A percentile compares a stretch with the other conserved stretches of the same genome.
Evolutionary conservation across 1,140 invertebrate genomes (phyloP).

Genomic region (Teleogryllus occipitalis): DNA sequence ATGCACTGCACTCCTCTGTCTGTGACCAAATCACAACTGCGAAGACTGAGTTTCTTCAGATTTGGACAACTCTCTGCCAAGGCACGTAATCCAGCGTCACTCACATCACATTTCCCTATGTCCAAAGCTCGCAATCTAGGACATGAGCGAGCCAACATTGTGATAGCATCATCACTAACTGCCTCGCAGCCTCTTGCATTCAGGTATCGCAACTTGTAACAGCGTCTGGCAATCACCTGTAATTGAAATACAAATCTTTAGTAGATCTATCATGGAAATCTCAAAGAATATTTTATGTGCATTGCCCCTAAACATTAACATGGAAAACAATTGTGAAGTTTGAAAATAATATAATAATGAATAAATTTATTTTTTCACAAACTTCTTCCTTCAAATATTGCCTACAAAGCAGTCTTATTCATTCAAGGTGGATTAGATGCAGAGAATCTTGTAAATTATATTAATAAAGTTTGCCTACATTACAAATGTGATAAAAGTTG

Average conservation of each 20-base stretch:
- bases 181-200: constrained; percentile 87
- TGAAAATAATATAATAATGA: no score
- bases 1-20: constrained; percentile 78
- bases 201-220: constrained; percentile 81
- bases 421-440: no score
- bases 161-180: constrained; percentile 80
- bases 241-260: background rate
- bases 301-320: no score
- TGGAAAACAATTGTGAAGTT: no score
- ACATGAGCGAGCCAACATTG: constrained; percentile 72
- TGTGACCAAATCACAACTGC: constrained; percentile 81
- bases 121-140: constrained; percentile 75
- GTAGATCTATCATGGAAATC: no score
- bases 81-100: constrained; percentile 73
- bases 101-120: constrained; percentile 87
- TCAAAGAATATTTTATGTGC: no score
- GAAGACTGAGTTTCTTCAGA: constrained; percentile 78
- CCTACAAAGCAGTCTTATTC: no score
- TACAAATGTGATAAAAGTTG: no score
- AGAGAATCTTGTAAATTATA: no score
- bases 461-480: no score
- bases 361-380: no score
- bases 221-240: constrained; percentile 70
- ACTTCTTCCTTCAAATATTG: no score
- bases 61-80: constrained; percentile 83